Base-by-base conservation (phyloP, 2,888 invertebrate genomes). In the Eupeodes latifasciatus region DNA sequence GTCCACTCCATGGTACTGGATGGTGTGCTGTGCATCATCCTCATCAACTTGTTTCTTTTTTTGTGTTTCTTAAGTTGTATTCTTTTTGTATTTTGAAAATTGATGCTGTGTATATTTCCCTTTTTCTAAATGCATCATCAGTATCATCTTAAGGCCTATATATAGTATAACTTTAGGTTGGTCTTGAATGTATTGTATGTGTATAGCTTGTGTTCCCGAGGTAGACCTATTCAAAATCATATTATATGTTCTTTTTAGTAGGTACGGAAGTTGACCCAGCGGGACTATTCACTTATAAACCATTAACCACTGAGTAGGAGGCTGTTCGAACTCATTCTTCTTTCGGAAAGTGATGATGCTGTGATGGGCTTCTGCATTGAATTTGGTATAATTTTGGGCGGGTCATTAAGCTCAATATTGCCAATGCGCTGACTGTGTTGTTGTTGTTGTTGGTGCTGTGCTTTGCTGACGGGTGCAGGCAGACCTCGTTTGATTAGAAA, bases 401-500 rank as follows among this genome's bases (percentile, higher is more conserved):
- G 84, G 61, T 74, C 74, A 74, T 36, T 14, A 51, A 27, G 27
- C 27, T 27, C 27, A 27, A 27, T 27, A 34, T 71, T 53, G 71
- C 71, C 71, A 71, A 55, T 55, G 40, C 55, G 47, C 62, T 47
- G 27, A 27, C 62, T 47, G 27, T 14, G 59, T 47, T 71, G 44
- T 34, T 40, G 27, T 27, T 27, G 27, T 27, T 27, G 27, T 1
- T 27, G 59, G 19, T 19, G 19, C 19, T 19, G 27, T 27, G 59
- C 47, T 71, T 27, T 34, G 40, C 51, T 16, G n/a, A n/a, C n/a
- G 75, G 36, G 44, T 34, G 36, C 51, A 19, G 74, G 36, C 77
- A 74, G 85, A 77, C 74, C 88, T 85, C 59, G 75, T 88, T 88
- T 88, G 88, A 88, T 88, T 85, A 85, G 81, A 85, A 88, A 88